Evolutionary conservation across 2,797 vertebrate species (phyloP), one percentile per base, ranked within the genome.

Genomic region (Gadopsis marmoratus): DNA sequence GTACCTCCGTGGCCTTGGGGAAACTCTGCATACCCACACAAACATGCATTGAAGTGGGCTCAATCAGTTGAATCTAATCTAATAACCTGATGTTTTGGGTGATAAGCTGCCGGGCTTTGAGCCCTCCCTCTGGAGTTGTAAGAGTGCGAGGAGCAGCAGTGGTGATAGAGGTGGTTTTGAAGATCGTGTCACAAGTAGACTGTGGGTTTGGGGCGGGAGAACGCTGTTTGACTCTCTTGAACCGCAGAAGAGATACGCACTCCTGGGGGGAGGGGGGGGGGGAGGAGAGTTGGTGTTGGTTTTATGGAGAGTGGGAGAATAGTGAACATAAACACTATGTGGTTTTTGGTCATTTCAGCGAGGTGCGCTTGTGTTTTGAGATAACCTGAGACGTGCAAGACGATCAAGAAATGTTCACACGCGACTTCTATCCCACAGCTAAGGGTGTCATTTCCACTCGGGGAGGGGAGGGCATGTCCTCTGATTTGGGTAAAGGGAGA

Each of bases 381-480:
- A 92, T 7, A 21, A 74, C 89, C 91, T 92, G 79, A 55, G 2
- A 37, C n/a, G 67, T 10, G 14, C 33, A n/a, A 37, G 41, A 43
- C 41, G 1, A 43, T 14, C 41, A 43, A 43, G 4, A 43, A 14
- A 43, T 41, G 3, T 41, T 13, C 11, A 41, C 39, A 13, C 4
- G 16, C 13, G 1, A 43, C 41, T 14, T 43, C 14, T 43, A 14
- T 43, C 14, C 41, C 41, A 16, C 41, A 43, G 43, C 43, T 14
- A 45, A 45, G 43, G 14, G 43, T 5, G 41, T 43, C 4, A 43
- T 43, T 43, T 43, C 41, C 41, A 13, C 13, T 39, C 39, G 10
- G 39, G 39, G 12, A 11, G 37, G 8, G 37, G 9, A 10, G 37
- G 8, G 9, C 35, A 37, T 37, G 37, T 37, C 37, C 37, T 37